Base-by-base conservation (phyloP, 2,888 invertebrate genomes). In the Brachynemurus nebulosus region DNA sequence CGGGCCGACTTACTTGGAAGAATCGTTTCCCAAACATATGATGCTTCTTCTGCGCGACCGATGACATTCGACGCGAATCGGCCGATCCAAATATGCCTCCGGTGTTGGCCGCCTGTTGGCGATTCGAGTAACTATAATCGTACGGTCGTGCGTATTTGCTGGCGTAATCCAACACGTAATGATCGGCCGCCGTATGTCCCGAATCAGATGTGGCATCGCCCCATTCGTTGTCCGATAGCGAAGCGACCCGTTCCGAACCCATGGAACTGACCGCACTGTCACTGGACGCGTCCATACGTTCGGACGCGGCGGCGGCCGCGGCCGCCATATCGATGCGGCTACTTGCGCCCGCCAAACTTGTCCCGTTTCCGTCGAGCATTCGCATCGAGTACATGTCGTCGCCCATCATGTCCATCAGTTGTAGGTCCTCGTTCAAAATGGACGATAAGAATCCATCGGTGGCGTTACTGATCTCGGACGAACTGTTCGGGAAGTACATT, bases 211-310 rank as follows among this genome's bases (percentile, higher is more conserved):
- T 88, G 33, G 72, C 76, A 59, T 90, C 90, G 61, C 88, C 86
- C 89, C 89, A 90, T 57, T 89, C 90, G 2, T 86, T 84, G 58
- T 90, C 90, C 1, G 89, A 89, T 2, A 89, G 68, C 0, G 88
- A 88, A 3, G 88, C 86, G 8, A 90, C 88, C 11, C 90, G 72
- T 58, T 91, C 90, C 2, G 89, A 89, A 3, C 89, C 89, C 88
- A 91, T 88, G 2, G 90, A 90, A 48, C 90, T 90, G 25, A 90
- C 90, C 1, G 90, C 90, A 57, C 89, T 89, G 64, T 91, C 91
- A 45, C 86, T 88, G 12, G 86, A 86, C 0, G 88, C 85, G 60
- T 91, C 85, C 66, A 82, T 74, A 6, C 82, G 75, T 64, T 85
- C 80, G 4, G 62, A 59, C 47, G 60, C 55, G 8, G 53, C 51